Evolutionary conservation across 2,797 vertebrate species (phyloP).

Genomic region (Parotocinclus haroldoi): DNA sequence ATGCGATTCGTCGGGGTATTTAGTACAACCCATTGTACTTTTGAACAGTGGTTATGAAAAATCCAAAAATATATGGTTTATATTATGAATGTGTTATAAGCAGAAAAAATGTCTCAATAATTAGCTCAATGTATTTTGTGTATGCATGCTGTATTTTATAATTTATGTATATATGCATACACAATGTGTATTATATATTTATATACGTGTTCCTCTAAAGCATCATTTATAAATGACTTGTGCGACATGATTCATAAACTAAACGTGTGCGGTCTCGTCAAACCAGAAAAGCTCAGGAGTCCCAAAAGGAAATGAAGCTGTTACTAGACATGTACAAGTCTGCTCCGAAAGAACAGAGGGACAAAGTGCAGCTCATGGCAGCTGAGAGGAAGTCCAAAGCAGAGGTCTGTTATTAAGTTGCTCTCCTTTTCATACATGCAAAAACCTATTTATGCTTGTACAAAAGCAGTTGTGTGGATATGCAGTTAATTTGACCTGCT

Average conservation of each 20-base stretch:
- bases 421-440: background rate
- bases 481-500: background rate
- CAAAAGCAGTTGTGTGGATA: background rate
- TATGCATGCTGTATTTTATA: too few relatives aligned
- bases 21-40: too few relatives aligned
- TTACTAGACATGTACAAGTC: slow-evolving; percentile 94
- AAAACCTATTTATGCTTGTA: background rate
- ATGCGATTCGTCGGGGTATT: too few relatives aligned
- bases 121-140: too few relatives aligned
- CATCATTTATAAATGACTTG: too few relatives aligned
- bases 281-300: slow-evolving; percentile 84
- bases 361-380: slow-evolving; percentile 95
- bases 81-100: too few relatives aligned
- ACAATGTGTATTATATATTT: too few relatives aligned
- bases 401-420: slow-evolving; percentile 69
- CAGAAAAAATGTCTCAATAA: too few relatives aligned
- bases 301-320: slow-evolving; percentile 94
- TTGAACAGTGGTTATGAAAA: too few relatives aligned
- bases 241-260: background rate
- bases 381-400: slow-evolving; percentile 91
- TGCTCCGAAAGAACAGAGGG: slow-evolving; percentile 89
- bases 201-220: too few relatives aligned
- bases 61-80: too few relatives aligned
- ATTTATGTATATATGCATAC: too few relatives aligned
- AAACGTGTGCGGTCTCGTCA: background rate